These are phyloP conservation scores for Drosophila testacea DNA, from an alignment of 2,888 invertebrate species.

Conservation along the genomic window DNA sequence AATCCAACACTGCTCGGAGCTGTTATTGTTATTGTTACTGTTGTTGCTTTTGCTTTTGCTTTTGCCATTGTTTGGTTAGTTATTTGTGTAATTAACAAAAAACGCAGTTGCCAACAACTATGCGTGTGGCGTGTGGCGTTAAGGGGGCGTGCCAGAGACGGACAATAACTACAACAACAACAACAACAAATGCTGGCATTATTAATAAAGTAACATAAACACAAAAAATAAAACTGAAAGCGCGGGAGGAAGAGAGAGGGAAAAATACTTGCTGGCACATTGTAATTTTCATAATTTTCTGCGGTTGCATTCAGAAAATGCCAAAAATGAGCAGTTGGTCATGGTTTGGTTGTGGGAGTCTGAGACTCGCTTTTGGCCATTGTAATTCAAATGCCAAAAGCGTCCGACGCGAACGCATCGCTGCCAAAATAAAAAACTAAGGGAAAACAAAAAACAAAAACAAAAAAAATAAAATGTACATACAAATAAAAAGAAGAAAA, in stretches of 20 bases:
- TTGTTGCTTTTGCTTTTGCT: conserved; percentile 11
- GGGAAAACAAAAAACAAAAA: not conserved
- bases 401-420: conserved; percentile 34
- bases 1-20: not conserved
- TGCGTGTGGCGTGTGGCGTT: not conserved
- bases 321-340: conserved; percentile 46
- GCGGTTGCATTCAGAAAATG: conserved; percentile 53
- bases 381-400: conserved; percentile 66
- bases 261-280: conserved; percentile 39
- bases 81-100: conserved; percentile 58
- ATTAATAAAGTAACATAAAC: conserved; percentile 58
- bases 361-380: conserved; percentile 14
- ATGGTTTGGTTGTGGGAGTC: conserved; percentile 1
- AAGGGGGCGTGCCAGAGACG: conserved; percentile 3
- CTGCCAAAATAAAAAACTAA: conserved; percentile 7
- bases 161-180: conserved; percentile 3
- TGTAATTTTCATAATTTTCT: conserved; percentile 70
- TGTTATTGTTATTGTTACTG: conserved; percentile 4
- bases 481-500: conserved; percentile 1
- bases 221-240: conserved; percentile 13
- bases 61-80: conserved; percentile 36
- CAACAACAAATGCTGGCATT: conserved; percentile 39
- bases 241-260: not conserved
- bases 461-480: not conserved
- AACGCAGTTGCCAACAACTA: conserved; percentile 34